Conservation (phyloP, 2,888 invertebrate species). For the Harpalus rufipes region DNA sequence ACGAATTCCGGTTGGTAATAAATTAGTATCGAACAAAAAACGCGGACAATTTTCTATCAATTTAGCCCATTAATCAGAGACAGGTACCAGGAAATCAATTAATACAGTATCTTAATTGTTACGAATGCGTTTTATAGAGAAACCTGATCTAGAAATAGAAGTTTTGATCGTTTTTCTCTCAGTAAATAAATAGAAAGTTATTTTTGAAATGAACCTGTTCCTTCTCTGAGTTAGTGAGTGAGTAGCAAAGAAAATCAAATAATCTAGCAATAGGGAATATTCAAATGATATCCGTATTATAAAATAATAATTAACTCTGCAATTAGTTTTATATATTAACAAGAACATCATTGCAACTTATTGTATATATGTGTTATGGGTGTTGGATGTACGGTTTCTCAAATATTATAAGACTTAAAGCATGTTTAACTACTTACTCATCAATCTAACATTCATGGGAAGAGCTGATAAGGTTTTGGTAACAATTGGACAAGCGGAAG, state of each 20-base stretch:
- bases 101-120: slow-evolving; percentile 63
- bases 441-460: no score
- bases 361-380: no score
- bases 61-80: slow-evolving; percentile 37
- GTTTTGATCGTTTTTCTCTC: slow-evolving; percentile 27
- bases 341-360: no score
- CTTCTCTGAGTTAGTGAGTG: slow-evolving; percentile 2
- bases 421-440: no score
- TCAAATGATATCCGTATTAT: neutral
- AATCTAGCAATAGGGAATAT: neutral
- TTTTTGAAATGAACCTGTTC: slow-evolving; percentile 37
- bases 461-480: no score
- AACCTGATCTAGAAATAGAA: slow-evolving; percentile 53
- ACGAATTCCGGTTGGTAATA: slow-evolving; percentile 43
- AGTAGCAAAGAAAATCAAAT: neutral
- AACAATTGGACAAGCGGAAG: no score
- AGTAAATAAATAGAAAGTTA: slow-evolving; percentile 53
- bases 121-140: slow-evolving; percentile 61
- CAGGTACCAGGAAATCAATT: slow-evolving; percentile 63
- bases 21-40: slow-evolving; percentile 38
- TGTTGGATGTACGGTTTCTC: no score
- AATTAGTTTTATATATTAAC: no score
- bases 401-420: no score
- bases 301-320: no score
- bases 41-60: slow-evolving; percentile 44